Evolutionary conservation across 2,113 vertebrate species (phyloP), one percentile per base, ranked within the genome.

Genomic region (Tinamus guttatus): DNA sequence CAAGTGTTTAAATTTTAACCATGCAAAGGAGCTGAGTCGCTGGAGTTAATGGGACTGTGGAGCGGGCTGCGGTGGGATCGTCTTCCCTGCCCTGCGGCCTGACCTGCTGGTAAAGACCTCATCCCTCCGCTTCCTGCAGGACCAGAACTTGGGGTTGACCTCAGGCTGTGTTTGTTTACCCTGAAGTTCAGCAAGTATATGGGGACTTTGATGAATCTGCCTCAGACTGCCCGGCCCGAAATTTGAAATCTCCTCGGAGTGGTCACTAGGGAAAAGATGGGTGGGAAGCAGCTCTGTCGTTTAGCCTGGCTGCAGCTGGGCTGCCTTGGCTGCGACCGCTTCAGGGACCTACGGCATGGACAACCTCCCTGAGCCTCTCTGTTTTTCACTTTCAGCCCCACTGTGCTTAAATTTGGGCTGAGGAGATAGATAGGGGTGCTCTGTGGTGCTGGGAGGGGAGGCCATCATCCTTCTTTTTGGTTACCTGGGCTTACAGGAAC

Each of bases 111-210:
- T 62, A 38, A 18, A 52, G 34, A 49, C 47, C 41, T 70, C 30
- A 83, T 86, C 65, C 58, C 70, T n/a, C 69, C 69, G 81, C 49
- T 82, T 94, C 87, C 89, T 2, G 2, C 3, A 1, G 78, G 75
- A 62, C 93, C 27, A 8, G 90, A 81, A 59, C 69, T 84, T 87
- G 34, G 52, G 58, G 52, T 21, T 90, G 85, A 96, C 76, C 88
- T 94, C 87, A 95, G 73, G 52, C 16, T 28, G 13, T 79, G 62
- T 95, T 92, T 96, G 69, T 94, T 95, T 96, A 91, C 81, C 60
- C 74, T 94, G 85, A 69, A 94, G 76, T 88, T 83, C 68, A 30
- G 76, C 2, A 11, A 81, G 36, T 69, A 47, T 32, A 49, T 12
- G n/a, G 83, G 67, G 93, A 88, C 73, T 94, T 88, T 30, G 34